Percentiles rank a stretch among this genome's conserved stretches.
Conservation (phyloP, 2,113 vertebrate genomes). For the Odocoileus hemionus region DNA sequence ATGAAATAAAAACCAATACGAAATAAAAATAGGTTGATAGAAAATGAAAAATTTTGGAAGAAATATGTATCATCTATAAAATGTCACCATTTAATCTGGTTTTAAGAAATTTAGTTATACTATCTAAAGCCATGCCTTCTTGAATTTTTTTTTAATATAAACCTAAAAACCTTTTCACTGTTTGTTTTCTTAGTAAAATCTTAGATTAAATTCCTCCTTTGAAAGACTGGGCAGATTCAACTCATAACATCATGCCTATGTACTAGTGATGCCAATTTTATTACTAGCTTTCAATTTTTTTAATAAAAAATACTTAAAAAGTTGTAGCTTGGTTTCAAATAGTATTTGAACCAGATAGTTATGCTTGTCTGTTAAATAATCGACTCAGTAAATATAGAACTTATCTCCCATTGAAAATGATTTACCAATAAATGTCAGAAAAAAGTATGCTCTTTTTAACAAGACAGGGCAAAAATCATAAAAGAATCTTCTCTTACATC, state of each 20-base stretch:
- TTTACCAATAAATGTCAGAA: constrained; percentile 19
- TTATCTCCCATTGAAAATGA: constrained; percentile 10
- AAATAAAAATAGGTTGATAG: constrained; percentile 24
- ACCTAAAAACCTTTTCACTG: constrained; percentile 3
- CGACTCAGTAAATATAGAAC: constrained; percentile 35
- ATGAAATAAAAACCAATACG: constrained; percentile 29
- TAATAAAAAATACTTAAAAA: constrained; percentile 24
- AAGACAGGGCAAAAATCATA: not conserved
- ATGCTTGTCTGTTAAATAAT: constrained; percentile 14
- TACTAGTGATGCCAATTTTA: not conserved
- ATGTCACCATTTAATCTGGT: constrained; percentile 25
- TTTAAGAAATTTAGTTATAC: constrained; percentile 52
- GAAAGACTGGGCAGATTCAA: constrained; percentile 11
- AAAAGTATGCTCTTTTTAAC: constrained; percentile 5
- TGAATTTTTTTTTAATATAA: not conserved
- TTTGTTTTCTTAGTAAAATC: not conserved
- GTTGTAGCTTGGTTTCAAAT: constrained; percentile 44
- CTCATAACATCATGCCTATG: constrained; percentile 30
- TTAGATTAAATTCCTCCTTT: constrained; percentile 52
- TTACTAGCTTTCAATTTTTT: not conserved
- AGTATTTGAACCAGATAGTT: constrained; percentile 24
- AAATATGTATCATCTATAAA: constrained; percentile 42
- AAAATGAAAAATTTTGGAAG: constrained; percentile 28
- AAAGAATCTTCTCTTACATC: not conserved
- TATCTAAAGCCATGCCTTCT: constrained; percentile 5